A percentile compares a stretch with the other conserved stretches of the same genome.
phyloP scores from a whole-genome alignment of 2,113 vertebrate species.

The Martes martes region DNA sequence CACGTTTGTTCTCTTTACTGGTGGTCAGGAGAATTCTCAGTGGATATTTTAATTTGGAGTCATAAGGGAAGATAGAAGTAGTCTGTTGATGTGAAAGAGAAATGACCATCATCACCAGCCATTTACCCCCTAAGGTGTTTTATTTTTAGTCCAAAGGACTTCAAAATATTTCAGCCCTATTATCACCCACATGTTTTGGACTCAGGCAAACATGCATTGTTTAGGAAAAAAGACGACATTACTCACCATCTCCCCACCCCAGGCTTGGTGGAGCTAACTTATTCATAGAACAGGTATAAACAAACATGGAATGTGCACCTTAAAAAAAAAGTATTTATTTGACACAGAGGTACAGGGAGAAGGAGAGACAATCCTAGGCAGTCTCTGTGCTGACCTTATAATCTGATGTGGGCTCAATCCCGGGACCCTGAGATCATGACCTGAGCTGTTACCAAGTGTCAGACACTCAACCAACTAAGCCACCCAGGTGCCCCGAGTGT shows the following conservation, averaged over 20 bases:
- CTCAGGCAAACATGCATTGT: not conserved
- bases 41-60: not conserved
- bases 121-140: not conserved
- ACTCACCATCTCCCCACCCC: not conserved
- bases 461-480: not conserved
- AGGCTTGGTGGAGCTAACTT: not conserved
- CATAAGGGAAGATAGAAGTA: not conserved
- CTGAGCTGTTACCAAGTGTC: not conserved
- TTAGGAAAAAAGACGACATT: not conserved
- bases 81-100: not conserved
- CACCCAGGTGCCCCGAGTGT: not conserved
- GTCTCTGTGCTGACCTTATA: not conserved
- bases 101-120: not conserved
- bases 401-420: not conserved
- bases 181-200: not conserved
- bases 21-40: not conserved
- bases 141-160: not conserved
- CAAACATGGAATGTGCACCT: fast-evolving
- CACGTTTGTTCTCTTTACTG: not conserved
- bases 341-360: not conserved
- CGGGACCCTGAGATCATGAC: not conserved
- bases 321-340: not conserved
- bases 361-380: not conserved
- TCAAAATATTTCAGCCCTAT: not conserved
- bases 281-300: not conserved